Evolutionary conservation across 2,113 vertebrate species (phyloP), one percentile per base, ranked within the genome.

Genomic region (Sciurus niger): DNA sequence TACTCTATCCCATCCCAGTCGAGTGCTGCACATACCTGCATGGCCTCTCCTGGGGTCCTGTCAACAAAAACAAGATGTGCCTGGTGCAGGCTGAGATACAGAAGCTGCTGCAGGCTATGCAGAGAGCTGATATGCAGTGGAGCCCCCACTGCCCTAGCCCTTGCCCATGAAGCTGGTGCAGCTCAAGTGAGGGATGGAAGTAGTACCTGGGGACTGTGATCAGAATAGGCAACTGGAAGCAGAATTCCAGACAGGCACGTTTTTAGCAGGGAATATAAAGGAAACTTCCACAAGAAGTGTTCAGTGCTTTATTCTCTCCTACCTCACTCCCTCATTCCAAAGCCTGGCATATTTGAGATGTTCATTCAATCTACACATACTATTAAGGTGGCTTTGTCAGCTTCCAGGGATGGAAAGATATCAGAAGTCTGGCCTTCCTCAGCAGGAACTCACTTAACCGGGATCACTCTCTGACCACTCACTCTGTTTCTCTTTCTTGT

Each of bases 51-150:
- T 70, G 79, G 87, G 79, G 72, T 10, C 87, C 70, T 0, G 32
- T 78, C 32, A 32, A 84, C 55, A 22, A 68, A 68, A 60, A 51
- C 80, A 70, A 78, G 48, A 73, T 90, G 79, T 16, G 37, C 80
- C 87, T 78, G 46, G 32, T 90, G 25, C 63, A 94, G 79, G 80
- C 79, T 2, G 60, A 95, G 80, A 53, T 85, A 48, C 93, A 84
- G 86, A 32, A 30, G 37, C n/a, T 68, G 60, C 70, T 84, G 32
- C 93, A 84, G 70, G 58, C 79, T 9, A 3, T 37, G 48, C 79
- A 37, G n/a, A 14, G 48, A 14, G 14, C 79, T 0, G 79, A 94
- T 70, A 77, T 84, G 93, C 79, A 78, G 3, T 77, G 58, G 87
- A 94, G 14, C 5, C 86, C 78, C 58, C n/a, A 1, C 25, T 82